A percentile compares a stretch with the other conserved stretches of the same genome.
phyloP scores from a whole-genome alignment of 2,888 invertebrate species.

The Andrena fulva region DNA sequence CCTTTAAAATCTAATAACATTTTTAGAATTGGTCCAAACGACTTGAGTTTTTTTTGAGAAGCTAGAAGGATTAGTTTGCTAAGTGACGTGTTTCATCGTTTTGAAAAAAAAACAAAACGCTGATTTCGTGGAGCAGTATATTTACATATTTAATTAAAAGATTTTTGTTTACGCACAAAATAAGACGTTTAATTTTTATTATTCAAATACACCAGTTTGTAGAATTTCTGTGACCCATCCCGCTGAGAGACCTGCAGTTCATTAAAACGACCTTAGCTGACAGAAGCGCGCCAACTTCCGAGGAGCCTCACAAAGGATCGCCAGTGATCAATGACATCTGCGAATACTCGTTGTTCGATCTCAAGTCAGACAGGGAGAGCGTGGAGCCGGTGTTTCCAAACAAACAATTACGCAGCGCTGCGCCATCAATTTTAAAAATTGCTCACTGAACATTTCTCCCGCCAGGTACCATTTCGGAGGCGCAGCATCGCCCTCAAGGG shows the following conservation, averaged over 20 bases:
- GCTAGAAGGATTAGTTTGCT: too few relatives aligned
- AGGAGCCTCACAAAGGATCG: background rate
- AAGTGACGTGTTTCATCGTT: too few relatives aligned
- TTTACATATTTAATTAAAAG: too few relatives aligned
- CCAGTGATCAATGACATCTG: conserved; percentile 26
- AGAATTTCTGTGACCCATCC: background rate
- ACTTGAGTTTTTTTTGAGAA: too few relatives aligned
- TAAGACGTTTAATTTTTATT: too few relatives aligned
- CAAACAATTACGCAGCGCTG: conserved; percentile 69
- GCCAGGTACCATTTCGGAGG: conserved; percentile 76
- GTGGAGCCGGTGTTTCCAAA: conserved; percentile 76
- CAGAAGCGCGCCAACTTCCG: background rate
- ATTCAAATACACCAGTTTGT: background rate
- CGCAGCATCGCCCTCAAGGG: conserved; percentile 62
- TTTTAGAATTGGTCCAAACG: too few relatives aligned
- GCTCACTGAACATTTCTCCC: conserved; percentile 76
- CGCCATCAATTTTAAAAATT: conserved; percentile 69
- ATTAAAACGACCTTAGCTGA: background rate
- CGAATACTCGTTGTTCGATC: background rate
- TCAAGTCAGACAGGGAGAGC: background rate
- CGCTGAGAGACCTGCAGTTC: background rate
- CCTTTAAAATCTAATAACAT: too few relatives aligned
- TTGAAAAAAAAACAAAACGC: too few relatives aligned
- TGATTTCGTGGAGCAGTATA: too few relatives aligned
- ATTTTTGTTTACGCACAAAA: too few relatives aligned